A percentile compares a stretch with the other conserved stretches of the same genome.
Evolutionary conservation across 2,113 vertebrate genomes (phyloP).

Genomic region (Tetraodon nigroviridis): DNA sequence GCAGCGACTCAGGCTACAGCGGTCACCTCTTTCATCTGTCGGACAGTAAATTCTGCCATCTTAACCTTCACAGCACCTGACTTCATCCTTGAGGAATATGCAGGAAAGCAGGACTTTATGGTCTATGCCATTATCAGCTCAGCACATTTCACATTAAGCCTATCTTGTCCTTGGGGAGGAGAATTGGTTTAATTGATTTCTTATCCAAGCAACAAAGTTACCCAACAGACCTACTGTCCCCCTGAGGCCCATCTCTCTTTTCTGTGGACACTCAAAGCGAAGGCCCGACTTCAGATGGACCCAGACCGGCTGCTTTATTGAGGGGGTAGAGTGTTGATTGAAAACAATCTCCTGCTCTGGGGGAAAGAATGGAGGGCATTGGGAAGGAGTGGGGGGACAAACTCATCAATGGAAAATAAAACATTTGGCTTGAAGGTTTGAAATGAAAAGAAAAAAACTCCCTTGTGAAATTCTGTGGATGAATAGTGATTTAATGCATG

Average conservation of each 20-base stretch:
- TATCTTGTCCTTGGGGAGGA: neutral
- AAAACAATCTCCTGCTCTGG: constrained; percentile 12
- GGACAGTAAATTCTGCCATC: no score
- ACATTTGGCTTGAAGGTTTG: constrained; percentile 2
- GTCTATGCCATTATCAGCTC: constrained; percentile 3
- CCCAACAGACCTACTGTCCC: constrained; percentile 15
- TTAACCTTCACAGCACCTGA: neutral
- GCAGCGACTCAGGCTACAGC: no score
- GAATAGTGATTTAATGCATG: constrained; percentile 44
- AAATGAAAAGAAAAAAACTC: constrained; percentile 7
- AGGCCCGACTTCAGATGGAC: constrained; percentile 34
- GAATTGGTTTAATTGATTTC: constrained; percentile 27
- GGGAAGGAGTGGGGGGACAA: neutral
- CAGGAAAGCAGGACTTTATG: neutral
- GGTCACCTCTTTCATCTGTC: no score
- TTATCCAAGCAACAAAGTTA: constrained; percentile 21
- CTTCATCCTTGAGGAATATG: neutral
- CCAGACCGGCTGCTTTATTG: constrained; percentile 34
- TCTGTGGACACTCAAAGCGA: constrained; percentile 27
- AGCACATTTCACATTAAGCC: neutral
- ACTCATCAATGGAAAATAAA: constrained; percentile 22
- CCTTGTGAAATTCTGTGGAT: constrained; percentile 21
- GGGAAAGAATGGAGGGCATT: constrained; percentile 8
- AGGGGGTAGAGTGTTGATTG: constrained; percentile 12
- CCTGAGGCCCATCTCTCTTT: constrained; percentile 24